Base-by-base conservation (phyloP, 2,888 invertebrate genomes). In the Trichogramma dendrolimi region DNA sequence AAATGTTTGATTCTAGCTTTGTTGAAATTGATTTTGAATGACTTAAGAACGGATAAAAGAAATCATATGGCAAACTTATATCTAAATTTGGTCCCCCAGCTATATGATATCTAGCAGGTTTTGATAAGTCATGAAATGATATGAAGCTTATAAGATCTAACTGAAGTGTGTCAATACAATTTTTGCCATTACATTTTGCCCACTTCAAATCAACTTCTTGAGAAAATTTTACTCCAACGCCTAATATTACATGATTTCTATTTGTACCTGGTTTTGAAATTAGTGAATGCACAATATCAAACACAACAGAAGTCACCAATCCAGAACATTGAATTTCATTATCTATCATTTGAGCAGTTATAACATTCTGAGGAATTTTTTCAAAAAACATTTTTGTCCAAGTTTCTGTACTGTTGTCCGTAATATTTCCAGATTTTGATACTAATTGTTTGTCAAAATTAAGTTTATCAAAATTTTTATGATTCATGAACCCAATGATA, bases 1-100 rank as follows among this genome's bases (percentile, higher is more conserved):
- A 43, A 10, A 46, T 41, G n/a, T n/a, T 41, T 46, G 27, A 46
- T 50, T 11, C 14, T 43, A 56, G 42, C 42, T 38, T 14, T 38
- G 58, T 8, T 50, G 58, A 62, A 50, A 5, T 53, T 52, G 65
- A 63, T 38, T 63, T 65, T 56, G 67, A 61, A 58, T 63, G 64
- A 58, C 71, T 74, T 59, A 83, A 77, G 69, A 87, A 87, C 1
- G 90, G 90, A 72, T 89, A 88, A 76, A 90, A 90, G 75, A 90
- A 90, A 75, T 90, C 87, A 67, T 83, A 82, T 2, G 90, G 89
- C 59, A 90, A 80, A 74, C 84, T 82, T 62, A 88, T 82, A 70
- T 87, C 84, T 61, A 89, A 81, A 63, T 85, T 83, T 14, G 89
- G 88, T 62, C 85, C 83, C 60, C 83, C 83, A 6, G 86, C 86